Percentiles rank a stretch among this genome's conserved stretches.
Evolutionary conservation across 2,113 vertebrate genomes (phyloP).

Genomic region (Cochlearius cochlearius): DNA sequence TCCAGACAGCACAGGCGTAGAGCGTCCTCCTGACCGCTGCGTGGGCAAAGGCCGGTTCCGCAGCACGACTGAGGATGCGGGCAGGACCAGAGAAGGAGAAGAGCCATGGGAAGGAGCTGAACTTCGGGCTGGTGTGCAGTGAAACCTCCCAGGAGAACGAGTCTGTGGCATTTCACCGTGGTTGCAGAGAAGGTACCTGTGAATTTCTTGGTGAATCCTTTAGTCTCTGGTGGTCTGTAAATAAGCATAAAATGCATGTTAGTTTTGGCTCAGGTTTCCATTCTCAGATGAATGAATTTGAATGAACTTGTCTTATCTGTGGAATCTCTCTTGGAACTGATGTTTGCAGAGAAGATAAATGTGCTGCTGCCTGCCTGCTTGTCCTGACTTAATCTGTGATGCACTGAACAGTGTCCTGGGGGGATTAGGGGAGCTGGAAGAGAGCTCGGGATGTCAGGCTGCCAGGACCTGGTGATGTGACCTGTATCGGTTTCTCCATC

Average conservation of each 20-base stretch:
- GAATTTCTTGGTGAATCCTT: constrained; percentile 56
- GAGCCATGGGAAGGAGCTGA: neutral
- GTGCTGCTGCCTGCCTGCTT: constrained; percentile 67
- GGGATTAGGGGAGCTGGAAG: constrained; percentile 32
- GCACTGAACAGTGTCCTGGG: constrained; percentile 39
- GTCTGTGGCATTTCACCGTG: neutral
- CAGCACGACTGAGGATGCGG: neutral
- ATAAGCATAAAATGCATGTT: constrained; percentile 67
- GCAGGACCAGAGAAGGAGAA: neutral
- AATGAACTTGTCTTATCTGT: constrained; percentile 70
- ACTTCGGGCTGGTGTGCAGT: neutral
- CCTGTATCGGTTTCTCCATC: neutral
- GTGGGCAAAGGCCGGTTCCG: neutral
- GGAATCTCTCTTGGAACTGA: constrained; percentile 61
- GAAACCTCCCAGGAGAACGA: constrained; percentile 14
- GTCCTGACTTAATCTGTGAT: constrained; percentile 64
- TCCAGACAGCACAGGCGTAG: neutral
- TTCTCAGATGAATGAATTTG: constrained; percentile 69
- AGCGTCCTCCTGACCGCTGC: neutral
- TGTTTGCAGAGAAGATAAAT: constrained; percentile 71
- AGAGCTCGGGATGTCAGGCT: constrained; percentile 16
- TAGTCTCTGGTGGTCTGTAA: constrained; percentile 69
- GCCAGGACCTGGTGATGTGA: constrained; percentile 15
- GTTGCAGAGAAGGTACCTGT: constrained; percentile 41
- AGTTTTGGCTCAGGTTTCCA: constrained; percentile 66